These are phyloP conservation scores for Tichodroma muraria DNA, from an alignment of 2,113 vertebrate genomes.

Conservation along the genomic window DNA sequence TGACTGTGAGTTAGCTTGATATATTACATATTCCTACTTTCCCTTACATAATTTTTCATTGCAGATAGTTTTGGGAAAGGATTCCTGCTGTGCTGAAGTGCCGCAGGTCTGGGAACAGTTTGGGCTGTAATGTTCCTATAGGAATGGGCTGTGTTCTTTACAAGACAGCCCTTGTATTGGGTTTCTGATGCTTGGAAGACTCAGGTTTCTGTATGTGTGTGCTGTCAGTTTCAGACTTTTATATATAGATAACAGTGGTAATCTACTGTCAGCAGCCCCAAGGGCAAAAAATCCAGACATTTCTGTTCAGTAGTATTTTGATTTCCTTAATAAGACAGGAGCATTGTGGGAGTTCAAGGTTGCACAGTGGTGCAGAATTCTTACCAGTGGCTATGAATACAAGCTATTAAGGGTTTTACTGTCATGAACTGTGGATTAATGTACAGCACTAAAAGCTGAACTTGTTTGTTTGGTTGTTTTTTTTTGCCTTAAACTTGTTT, in stretches of 20 bases:
- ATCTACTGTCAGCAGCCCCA: not conserved
- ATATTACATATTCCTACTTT: not conserved
- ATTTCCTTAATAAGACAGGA: not conserved
- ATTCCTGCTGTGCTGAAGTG: not conserved
- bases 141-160: not conserved
- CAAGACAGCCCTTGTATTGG: not conserved
- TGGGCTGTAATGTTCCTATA: not conserved
- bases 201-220: not conserved
- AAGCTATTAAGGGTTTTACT: not conserved
- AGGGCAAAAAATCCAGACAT: not conserved
- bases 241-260: not conserved
- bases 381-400: not conserved
- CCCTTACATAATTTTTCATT: not conserved
- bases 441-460: not conserved
- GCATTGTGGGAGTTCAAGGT: not conserved
- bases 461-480: not conserved
- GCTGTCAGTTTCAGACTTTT: not conserved
- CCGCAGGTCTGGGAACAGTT: not conserved
- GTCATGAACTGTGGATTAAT: not conserved
- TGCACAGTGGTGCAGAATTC: not conserved
- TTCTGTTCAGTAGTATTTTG: not conserved
- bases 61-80: not conserved
- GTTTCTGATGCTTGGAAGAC: not conserved
- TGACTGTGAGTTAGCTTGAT: not conserved
- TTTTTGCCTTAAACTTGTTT: not conserved